Base-by-base conservation (phyloP, 2,113 vertebrate genomes). In the Vanacampus margaritifer region DNA sequence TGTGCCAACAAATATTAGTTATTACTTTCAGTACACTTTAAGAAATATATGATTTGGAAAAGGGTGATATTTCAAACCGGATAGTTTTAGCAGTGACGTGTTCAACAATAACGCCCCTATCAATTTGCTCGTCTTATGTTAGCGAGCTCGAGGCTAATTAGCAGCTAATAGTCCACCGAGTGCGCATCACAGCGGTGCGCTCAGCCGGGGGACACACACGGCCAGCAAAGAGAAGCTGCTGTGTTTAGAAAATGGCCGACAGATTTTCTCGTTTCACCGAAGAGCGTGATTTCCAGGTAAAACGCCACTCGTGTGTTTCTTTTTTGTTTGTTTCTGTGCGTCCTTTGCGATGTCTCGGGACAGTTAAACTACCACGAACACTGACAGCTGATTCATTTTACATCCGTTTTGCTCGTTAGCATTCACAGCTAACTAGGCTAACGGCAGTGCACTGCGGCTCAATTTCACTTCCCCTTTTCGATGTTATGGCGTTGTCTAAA, bases 191-290 rank as follows among this genome's bases (percentile, higher is more conserved):
- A 17, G 28, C 36, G 16, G 74, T 50, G 64, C 60, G 61, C 73
- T 35, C 69, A 23, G 28, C 69, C 51, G 73, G 50, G 32, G 62
- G 73, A 78, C 75, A 39, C 80, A 65, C 72, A 82, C 81, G 62
- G 73, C 75, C 69, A 53, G 67, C 68, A 68, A 39, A 71, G 41
- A 73, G 73, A 69, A 79, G 79, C 82, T 78, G 89, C 90, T 91
- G 91, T 69, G 76, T 88, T 91, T 87, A 91, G 90, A 95, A 98
- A 93, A 98, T 98, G 96, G 96, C 96, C 91, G 96, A 98, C 91
- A 95, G 95, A 88, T 98, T 98, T 91, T 97, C 96, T 90, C 93
- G 96, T 82, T 98, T 98, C 90, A 98, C 98, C 94, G 96, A 98
- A 90, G 95, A 98, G 72, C 92, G 96, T 90, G 96, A 97, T 93